phyloP scores from a whole-genome alignment of 2,888 invertebrate species.

The Dynastes grantii region DNA sequence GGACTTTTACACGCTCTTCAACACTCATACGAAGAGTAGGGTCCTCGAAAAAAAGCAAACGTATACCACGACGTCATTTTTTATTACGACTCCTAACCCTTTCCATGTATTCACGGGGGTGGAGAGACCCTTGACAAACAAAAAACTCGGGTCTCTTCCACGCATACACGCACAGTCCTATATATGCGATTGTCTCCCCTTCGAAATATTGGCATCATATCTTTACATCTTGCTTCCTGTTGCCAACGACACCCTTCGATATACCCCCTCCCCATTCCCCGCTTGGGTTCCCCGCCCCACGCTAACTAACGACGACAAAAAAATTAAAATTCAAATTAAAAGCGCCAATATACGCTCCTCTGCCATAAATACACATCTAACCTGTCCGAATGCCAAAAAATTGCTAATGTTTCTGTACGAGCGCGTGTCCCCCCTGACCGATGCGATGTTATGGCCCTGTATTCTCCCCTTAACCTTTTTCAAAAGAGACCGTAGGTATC shows the following conservation, averaged over 20 bases:
- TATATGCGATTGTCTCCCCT: constrained; percentile 15
- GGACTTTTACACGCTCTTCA: constrained; percentile 7
- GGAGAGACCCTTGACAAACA: constrained; percentile 3
- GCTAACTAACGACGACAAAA: constrained; percentile 38
- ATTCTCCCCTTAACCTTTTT: constrained; percentile 28
- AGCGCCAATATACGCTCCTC: constrained; percentile 37
- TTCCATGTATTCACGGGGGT: not conserved
- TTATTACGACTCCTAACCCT: constrained; percentile 20
- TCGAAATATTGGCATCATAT: constrained; percentile 43
- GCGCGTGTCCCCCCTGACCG: constrained; percentile 6
- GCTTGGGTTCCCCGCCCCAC: not conserved
- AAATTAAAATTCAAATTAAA: constrained; percentile 46
- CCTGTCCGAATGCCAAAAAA: constrained; percentile 43
- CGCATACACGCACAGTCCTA: not conserved
- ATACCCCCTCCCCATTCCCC: not conserved
- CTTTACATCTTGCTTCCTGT: constrained; percentile 33
- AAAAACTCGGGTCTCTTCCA: constrained; percentile 11
- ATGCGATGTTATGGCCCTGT: constrained; percentile 4
- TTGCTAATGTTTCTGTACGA: constrained; percentile 31
- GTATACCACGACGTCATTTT: constrained; percentile 9
- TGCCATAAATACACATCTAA: constrained; percentile 44
- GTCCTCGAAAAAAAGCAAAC: not conserved
- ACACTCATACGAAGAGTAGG: not conserved
- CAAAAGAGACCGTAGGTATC: constrained; percentile 20
- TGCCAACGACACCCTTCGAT: constrained; percentile 10